phyloP scores from a whole-genome alignment of 2,888 invertebrate species.

The Pollenia griseotomentosa region DNA sequence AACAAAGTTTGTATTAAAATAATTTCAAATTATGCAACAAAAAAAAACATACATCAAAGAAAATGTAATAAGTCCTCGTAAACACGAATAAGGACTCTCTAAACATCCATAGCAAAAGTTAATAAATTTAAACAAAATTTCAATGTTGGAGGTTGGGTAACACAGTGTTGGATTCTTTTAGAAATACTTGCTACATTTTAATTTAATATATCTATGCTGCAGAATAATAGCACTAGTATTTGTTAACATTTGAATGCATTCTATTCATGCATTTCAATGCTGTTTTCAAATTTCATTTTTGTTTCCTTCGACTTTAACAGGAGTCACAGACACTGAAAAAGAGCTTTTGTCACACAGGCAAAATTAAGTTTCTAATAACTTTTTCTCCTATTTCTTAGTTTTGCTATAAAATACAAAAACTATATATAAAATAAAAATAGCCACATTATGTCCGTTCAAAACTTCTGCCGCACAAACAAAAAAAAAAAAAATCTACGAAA shows the following conservation, averaged over 20 bases:
- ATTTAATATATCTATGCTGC: slow-evolving; percentile 52
- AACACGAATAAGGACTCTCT: slow-evolving; percentile 14
- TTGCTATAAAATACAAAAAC: background rate
- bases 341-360: slow-evolving; percentile 65
- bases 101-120: slow-evolving; percentile 36
- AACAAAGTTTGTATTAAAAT: slow-evolving; percentile 43
- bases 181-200: slow-evolving; percentile 59
- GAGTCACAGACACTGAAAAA: slow-evolving; percentile 57
- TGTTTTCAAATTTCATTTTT: slow-evolving; percentile 40
- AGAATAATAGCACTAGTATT: slow-evolving; percentile 9
- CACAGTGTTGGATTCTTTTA: slow-evolving; percentile 5
- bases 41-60: background rate
- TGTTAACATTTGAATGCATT: slow-evolving; percentile 57
- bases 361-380: slow-evolving; percentile 69
- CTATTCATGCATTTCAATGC: slow-evolving; percentile 66
- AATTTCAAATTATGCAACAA: slow-evolving; percentile 30
- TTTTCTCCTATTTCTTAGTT: slow-evolving; percentile 17
- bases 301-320: slow-evolving; percentile 37
- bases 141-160: background rate
- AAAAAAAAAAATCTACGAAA: background rate
- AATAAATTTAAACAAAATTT: slow-evolving; percentile 57
- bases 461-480: slow-evolving; percentile 35
- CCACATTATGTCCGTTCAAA: slow-evolving; percentile 65
- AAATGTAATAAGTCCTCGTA: background rate
- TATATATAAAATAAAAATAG: slow-evolving; percentile 41